Evolutionary conservation across 1,140 invertebrate species (phyloP).

Genomic region (Bombus waltoni): DNA sequence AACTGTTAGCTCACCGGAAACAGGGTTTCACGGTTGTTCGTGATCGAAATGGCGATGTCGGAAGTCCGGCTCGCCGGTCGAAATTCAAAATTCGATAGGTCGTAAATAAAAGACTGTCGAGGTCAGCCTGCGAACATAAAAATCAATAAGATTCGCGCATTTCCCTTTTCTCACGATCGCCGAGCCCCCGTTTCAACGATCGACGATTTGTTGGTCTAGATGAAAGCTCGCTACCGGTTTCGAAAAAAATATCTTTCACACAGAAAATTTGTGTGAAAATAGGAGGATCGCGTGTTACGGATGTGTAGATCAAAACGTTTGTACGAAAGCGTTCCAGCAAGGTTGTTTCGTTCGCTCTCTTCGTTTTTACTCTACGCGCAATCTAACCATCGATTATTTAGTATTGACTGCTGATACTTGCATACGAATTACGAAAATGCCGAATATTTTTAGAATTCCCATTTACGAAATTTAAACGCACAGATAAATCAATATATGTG

Average conservation of each 20-base stretch:
- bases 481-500: no score
- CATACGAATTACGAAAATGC: no score
- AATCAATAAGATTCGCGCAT: not conserved
- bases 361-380: no score
- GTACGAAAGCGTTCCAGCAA: no score
- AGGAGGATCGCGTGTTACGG: no score
- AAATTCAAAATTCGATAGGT: conserved; percentile 41
- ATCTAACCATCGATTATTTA: no score
- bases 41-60: conserved; percentile 31
- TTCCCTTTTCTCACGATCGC: not conserved
- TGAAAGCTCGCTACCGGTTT: not conserved
- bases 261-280: not conserved
- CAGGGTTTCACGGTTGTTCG: conserved; percentile 41
- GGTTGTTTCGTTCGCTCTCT: no score
- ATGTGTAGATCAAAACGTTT: no score
- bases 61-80: conserved; percentile 20
- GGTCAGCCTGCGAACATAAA: not conserved
- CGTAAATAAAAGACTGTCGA: conserved; percentile 35
- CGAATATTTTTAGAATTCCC: no score
- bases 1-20: conserved; percentile 31
- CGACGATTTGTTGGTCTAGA: not conserved
- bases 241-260: not conserved
- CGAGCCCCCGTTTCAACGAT: not conserved
- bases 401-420: no score
- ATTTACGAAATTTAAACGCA: no score